These are phyloP conservation scores for Euclidia mi DNA, from an alignment of 2,888 invertebrate genomes.

Conservation along the genomic window DNA sequence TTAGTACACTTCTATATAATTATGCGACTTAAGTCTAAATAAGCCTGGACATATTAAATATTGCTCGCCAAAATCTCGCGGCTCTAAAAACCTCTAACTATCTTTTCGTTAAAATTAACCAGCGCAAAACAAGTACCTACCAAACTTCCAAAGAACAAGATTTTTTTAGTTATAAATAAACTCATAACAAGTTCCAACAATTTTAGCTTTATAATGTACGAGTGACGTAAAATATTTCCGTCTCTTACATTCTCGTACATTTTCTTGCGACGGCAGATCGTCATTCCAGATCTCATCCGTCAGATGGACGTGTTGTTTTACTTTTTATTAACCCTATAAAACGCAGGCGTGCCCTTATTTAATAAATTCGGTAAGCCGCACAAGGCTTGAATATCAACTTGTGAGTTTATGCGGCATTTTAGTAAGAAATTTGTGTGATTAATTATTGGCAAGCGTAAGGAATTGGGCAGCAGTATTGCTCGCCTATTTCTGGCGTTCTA, in stretches of 20 bases:
- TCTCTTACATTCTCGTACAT: constrained; percentile 49
- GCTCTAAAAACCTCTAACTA: constrained; percentile 27
- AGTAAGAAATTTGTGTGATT: constrained; percentile 45
- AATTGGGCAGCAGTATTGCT: not conserved
- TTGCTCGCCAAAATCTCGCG: constrained; percentile 5
- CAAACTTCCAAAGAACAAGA: constrained; percentile 27
- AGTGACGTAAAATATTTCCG: constrained; percentile 38
- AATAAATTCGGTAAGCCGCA: constrained; percentile 66
- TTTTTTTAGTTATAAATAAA: constrained; percentile 47
- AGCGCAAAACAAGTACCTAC: constrained; percentile 16
- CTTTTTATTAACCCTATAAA: constrained; percentile 84
- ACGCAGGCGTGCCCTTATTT: constrained; percentile 77
- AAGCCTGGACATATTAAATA: not conserved
- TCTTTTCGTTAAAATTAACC: constrained; percentile 28
- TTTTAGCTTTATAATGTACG: constrained; percentile 38
- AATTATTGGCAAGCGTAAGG: constrained; percentile 36
- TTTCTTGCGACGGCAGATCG: constrained; percentile 63
- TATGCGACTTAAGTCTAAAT: no score
- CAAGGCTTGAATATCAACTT: constrained; percentile 73
- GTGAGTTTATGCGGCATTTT: constrained; percentile 57
- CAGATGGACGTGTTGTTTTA: constrained; percentile 83
- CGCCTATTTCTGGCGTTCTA: not conserved
- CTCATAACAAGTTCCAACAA: constrained; percentile 49
- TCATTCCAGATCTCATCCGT: constrained; percentile 81
- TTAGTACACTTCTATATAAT: no score